Evolutionary conservation across 2,113 vertebrate genomes (phyloP), one percentile per base, ranked within the genome.

Genomic region (Ophthalmolycus amberensis): DNA sequence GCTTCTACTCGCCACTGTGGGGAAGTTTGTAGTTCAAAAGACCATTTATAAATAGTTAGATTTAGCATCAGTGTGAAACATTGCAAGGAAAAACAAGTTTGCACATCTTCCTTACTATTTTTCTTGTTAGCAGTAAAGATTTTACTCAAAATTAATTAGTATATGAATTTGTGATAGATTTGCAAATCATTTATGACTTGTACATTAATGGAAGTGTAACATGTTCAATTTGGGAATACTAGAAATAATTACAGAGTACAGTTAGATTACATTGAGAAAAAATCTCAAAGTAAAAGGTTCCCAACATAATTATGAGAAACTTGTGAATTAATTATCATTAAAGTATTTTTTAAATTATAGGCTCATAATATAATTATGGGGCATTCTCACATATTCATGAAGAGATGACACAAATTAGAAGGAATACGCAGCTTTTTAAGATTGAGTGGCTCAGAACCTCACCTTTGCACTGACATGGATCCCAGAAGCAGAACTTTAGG

Each of bases 331-430:
- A 56, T 58, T n/a, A 38, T 38, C 14, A 63, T 56, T 11, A 6
- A 34, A 59, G 25, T 67, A 56, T 48, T 65, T 69, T 8, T 58
- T 38, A 2, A 75, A 58, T 77, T 16, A 40, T 25, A 78, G 34
- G 40, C 14, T 14, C 52, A 25, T 66, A 20, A 60, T 46, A 71
- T 71, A 75, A 75, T 60, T n/a, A 69, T 15, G 29, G 6, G 14
- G 25, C 56, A 50, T 25, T 29, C 52, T 63, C 48, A 69, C 7
- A 58, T 38, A 60, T 54, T 56, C 25, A 29, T 59, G 32, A 59
- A 65, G n/a, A 70, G 12, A n/a, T 14, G 14, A 59, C 29, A 14
- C 27, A 68, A 60, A 74, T 68, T 48, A 40, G 29, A 65, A 46
- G 15, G 71, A 15, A 71, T 37, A 5, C 40, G 18, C 15, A 29